phyloP scores from a whole-genome alignment of 2,113 vertebrate genomes.

The Heterochromis multidens region DNA sequence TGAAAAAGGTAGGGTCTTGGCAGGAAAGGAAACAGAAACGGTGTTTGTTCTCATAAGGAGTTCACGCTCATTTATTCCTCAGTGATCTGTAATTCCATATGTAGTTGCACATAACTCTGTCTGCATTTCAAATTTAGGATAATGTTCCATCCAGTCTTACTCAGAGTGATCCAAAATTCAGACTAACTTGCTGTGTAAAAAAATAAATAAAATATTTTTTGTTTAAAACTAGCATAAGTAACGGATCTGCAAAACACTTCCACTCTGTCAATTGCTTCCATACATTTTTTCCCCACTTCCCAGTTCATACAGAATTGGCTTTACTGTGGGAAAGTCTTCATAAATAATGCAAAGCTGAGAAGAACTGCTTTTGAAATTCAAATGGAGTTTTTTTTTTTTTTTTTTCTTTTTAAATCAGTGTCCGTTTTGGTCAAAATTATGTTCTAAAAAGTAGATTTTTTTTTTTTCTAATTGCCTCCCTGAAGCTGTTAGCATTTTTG shows the following conservation, averaged over 20 bases:
- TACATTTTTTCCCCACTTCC: neutral
- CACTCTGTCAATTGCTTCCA: neutral
- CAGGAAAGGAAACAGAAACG: neutral
- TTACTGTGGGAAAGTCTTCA: neutral
- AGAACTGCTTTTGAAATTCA: neutral
- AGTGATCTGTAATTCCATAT: conserved; percentile 19
- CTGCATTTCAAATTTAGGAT: neutral
- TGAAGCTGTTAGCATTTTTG: neutral
- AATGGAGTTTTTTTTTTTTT: neutral
- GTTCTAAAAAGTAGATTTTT: fast-evolving
- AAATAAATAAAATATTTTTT: neutral
- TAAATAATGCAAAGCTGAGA: conserved; percentile 15
- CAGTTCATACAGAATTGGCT: neutral
- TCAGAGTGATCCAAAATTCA: neutral
- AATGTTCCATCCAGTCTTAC: conserved; percentile 14
- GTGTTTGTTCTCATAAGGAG: neutral
- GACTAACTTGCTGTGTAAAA: neutral
- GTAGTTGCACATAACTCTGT: neutral
- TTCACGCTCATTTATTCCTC: neutral
- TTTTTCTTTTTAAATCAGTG: neutral
- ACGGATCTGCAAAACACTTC: neutral
- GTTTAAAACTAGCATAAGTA: neutral
- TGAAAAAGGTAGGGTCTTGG: neutral
- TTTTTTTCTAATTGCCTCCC: neutral
- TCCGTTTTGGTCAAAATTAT: neutral